A percentile compares a stretch with the other conserved stretches of the same genome.
phyloP scores from a whole-genome alignment of 2,113 vertebrate species.

The Anseranas semipalmata region DNA sequence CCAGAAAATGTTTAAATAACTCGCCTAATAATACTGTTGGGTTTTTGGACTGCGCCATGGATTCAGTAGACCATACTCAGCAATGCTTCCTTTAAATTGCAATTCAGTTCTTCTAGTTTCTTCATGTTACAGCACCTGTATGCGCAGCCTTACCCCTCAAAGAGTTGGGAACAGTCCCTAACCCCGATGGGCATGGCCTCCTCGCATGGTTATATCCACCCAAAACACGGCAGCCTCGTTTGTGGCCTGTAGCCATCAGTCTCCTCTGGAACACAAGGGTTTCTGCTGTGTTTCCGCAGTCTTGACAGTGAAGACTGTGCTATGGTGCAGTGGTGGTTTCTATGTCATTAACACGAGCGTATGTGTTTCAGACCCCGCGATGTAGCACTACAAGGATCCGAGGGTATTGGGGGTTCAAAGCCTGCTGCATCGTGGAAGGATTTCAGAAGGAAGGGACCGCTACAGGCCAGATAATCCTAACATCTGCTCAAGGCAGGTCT shows the following conservation, averaged over 20 bases:
- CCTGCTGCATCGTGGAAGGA: neutral
- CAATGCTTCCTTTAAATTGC: neutral
- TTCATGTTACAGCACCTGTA: neutral
- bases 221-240: neutral
- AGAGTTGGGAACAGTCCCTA: neutral
- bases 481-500: neutral
- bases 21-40: neutral
- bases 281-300: neutral
- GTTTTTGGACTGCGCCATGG: neutral
- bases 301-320: fast-evolving
- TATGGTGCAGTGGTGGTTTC: neutral
- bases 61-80: neutral
- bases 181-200: neutral
- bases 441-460: neutral
- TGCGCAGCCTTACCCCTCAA: neutral
- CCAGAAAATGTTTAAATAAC: neutral
- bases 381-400: neutral
- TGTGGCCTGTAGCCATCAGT: neutral
- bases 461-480: neutral
- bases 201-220: neutral
- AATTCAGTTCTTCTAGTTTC: neutral
- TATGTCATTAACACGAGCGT: fast-evolving
- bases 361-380: fast-evolving
- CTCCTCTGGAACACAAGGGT: fast-evolving
- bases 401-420: neutral